Base-by-base conservation (phyloP, 2,888 invertebrate genomes). In the Ichneumoninae sp. region DNA sequence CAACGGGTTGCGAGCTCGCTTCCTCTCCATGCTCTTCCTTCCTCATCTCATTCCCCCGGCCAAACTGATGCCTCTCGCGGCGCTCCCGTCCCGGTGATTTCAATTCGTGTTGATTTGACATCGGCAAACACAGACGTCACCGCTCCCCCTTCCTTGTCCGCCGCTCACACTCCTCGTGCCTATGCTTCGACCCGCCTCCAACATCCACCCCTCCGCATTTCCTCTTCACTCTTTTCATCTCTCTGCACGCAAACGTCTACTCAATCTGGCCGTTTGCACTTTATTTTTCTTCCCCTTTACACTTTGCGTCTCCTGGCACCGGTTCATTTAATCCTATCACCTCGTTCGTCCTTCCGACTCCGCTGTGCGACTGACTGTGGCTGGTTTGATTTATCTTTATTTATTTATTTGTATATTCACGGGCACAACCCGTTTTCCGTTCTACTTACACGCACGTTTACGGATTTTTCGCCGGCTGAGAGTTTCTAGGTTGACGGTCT, bases 41-140 rank as follows among this genome's bases (percentile, higher is more conserved):
- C 47, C 70, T 36, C 62, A 69, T 30, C 33, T 69, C 69, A 10
- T 69, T 26, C 52, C 65, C 50, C 60, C 30, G 50, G 66, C 78
- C 65, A 70, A 78, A 65, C 65, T 69, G 52, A 77, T 69, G 36
- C 77, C 81, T 60, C 30, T 72, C 40, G 68, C 36, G 33, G 19
- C 30, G 1, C 60, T 70, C 30, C 50, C 68, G 57, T 81, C 65
- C 68, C 89, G 89, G 89, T 92, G 92, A 93, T 92, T 93, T 92
- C 92, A 91, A 92, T 91, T 92, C 89, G 90, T 91, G 91, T 92
- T 92, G 92, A 93, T 93, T 92, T 91, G 91, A 90, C 90, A 91
- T 90, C 87, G 89, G 89, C 90, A 93, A 93, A 93, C 89, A 93
- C 87, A 89, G 88, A 89, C 86, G 78, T 74, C 81, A 65, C 77